Evolutionary conservation across 64 coral and sea anemone genomes (phyloP).

Genomic region (Actinia tenebrosa): DNA sequence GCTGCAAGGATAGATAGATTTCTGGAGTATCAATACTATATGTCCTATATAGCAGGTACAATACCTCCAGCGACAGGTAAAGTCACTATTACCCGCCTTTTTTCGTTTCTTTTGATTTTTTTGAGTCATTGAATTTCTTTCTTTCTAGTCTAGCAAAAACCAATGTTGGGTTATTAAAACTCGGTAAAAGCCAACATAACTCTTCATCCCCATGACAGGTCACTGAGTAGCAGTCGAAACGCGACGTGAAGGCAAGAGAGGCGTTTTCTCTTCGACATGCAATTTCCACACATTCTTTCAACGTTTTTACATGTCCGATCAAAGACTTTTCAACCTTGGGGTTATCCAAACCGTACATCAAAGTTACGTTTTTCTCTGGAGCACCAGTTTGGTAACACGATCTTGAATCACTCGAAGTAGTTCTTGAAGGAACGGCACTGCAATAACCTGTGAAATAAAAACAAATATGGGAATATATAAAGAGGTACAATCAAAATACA

Average conservation of each 20-base stretch:
- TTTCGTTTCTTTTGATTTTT: not conserved
- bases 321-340: not conserved
- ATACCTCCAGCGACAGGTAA: no score
- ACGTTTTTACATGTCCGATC: conserved; percentile 1
- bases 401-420: not conserved
- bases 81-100: not conserved
- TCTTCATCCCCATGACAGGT: conserved; percentile 17
- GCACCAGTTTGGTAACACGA: not conserved
- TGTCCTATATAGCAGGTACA: no score
- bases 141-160: conserved; percentile 23
- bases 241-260: conserved; percentile 4
- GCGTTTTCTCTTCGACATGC: conserved; percentile 20
- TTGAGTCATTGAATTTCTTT: not conserved
- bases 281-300: conserved; percentile 19
- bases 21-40: no score
- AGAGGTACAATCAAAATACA: no score
- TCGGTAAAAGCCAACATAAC: conserved; percentile 25
- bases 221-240: conserved; percentile 8
- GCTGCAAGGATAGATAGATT: no score
- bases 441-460: not conserved
- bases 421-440: not conserved
- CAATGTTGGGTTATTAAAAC: conserved; percentile 21
- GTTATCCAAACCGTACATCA: conserved; percentile 25
- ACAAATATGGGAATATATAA: no score
- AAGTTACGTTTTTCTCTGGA: conserved; percentile 17